Evolutionary conservation across 2,113 vertebrate genomes (phyloP), one percentile per base, ranked within the genome.

Genomic region (Oostethus manadensis): DNA sequence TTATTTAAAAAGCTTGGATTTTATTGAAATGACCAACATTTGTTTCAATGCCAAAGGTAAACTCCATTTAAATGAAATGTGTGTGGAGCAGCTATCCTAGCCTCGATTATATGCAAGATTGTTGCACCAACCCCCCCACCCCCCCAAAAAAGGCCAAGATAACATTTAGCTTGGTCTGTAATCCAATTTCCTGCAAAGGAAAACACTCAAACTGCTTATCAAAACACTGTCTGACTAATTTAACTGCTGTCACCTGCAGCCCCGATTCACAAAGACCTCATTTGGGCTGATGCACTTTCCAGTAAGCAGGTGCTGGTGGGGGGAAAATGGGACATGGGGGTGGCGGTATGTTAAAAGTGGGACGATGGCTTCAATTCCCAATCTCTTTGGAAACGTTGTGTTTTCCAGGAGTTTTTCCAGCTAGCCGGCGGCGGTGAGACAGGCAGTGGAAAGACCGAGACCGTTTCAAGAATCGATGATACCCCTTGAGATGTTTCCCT

Each of bases 401-500:
- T 83, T 83, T 86, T 84, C 82, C 85, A 73, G 62, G 61, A 86
- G 62, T 42, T 80, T 86, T 88, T 89, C 85, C 86, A 85, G 70
- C 85, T 82, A 83, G 86, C 80, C 84, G 82, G 70, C 83, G 82
- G 85, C 65, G 81, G 86, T 82, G 80, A 84, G 68, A 72, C 82
- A 87, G 87, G 87, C 87, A 87, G 63, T 82, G 81, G 80, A 81
- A 87, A 88, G 80, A 84, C 71, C 70, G 53, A 68, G 70, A 69
- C 83, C 82, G 64, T 79, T 62, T 63, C 60, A 66, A 72, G 66
- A 54, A 79, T 81, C 74, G 64, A 58, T 71, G 76, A 33, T 40
- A 62, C 54, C 50, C 21, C 40, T 62, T n/a, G 51, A 60, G 49
- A 54, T 54, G 17, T 9, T 60, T 62, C 29, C 56, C 15, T 51